Conservation (phyloP, 2,888 invertebrate species). For the Macrophya annulata region DNA sequence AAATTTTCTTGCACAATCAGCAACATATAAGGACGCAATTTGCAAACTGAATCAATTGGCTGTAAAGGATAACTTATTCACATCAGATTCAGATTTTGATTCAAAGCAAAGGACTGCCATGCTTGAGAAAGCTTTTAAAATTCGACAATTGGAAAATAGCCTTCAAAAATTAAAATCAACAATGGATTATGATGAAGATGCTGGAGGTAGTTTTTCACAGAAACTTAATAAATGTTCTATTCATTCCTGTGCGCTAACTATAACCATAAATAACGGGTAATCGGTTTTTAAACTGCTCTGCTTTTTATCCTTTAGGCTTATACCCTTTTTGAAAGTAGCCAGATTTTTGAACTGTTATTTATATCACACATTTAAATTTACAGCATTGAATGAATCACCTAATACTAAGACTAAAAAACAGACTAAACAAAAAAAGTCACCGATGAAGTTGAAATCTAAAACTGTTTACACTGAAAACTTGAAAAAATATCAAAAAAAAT, state of each 20-base stretch:
- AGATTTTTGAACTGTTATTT: slow-evolving; percentile 13
- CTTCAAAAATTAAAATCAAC: slow-evolving; percentile 34
- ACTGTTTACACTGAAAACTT: neutral
- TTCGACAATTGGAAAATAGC: slow-evolving; percentile 33
- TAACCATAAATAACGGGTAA: slow-evolving; percentile 10
- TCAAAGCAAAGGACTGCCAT: slow-evolving; percentile 23
- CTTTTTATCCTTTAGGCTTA: neutral
- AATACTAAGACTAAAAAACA: slow-evolving; percentile 22
- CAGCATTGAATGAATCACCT: slow-evolving; percentile 6
- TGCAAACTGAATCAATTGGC: neutral
- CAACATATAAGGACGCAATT: slow-evolving; percentile 30
- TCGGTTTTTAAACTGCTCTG: slow-evolving; percentile 15
- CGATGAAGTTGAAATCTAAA: slow-evolving; percentile 27
- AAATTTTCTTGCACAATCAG: slow-evolving; percentile 12
- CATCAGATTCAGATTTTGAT: slow-evolving; percentile 28
- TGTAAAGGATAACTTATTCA: slow-evolving; percentile 7
- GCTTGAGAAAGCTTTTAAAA: slow-evolving; percentile 24
- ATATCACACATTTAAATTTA: slow-evolving; percentile 35
- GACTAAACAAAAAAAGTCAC: slow-evolving; percentile 36
- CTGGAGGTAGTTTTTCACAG: slow-evolving; percentile 10
- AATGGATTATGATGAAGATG: slow-evolving; percentile 20
- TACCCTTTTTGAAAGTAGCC: neutral
- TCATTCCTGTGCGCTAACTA: slow-evolving; percentile 25
- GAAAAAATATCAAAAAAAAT: slow-evolving; percentile 24
- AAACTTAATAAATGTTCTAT: slow-evolving; percentile 30